phyloP scores from a whole-genome alignment of 2,797 vertebrate species.

The Selene dorsalis region DNA sequence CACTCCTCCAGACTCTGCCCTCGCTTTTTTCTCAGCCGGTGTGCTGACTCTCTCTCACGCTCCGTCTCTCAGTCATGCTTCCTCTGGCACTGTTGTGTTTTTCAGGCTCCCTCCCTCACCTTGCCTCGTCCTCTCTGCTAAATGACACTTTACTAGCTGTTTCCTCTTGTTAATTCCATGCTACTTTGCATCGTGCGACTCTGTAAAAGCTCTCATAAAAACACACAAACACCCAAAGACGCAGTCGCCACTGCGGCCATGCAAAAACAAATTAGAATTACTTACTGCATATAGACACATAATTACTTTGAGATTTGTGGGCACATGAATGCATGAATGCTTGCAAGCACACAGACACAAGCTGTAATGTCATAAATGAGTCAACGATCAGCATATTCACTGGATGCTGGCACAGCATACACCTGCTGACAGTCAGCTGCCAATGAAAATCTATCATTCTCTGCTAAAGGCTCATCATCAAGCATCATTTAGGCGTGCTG shows the following conservation, averaged over 20 bases:
- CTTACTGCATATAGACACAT: slow-evolving; percentile 50
- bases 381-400: slow-evolving; percentile 69
- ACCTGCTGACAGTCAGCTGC: slow-evolving; percentile 77
- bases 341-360: slow-evolving; percentile 33
- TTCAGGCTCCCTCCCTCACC: slow-evolving; percentile 65
- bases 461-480: slow-evolving; percentile 76
- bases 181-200: slow-evolving; percentile 73
- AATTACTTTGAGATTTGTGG: slow-evolving; percentile 61
- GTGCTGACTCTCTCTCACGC: slow-evolving; percentile 53
- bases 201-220: slow-evolving; percentile 80
- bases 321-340: slow-evolving; percentile 42
- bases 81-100: slow-evolving; percentile 52
- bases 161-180: slow-evolving; percentile 73
- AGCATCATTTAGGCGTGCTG: slow-evolving; percentile 74
- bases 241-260: slow-evolving; percentile 39
- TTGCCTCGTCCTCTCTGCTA: slow-evolving; percentile 71
- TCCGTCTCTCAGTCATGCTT: slow-evolving; percentile 63
- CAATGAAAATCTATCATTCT: slow-evolving; percentile 76
- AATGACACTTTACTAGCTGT: slow-evolving; percentile 74
- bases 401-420: slow-evolving; percentile 59
- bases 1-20: slow-evolving; percentile 64
- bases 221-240: slow-evolving; percentile 28
- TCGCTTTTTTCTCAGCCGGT: slow-evolving; percentile 58
- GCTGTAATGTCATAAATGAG: slow-evolving; percentile 56
- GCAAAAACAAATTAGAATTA: slow-evolving; percentile 46